phyloP scores from a whole-genome alignment of 2,113 vertebrate species.

The Mustela lutreola region DNA sequence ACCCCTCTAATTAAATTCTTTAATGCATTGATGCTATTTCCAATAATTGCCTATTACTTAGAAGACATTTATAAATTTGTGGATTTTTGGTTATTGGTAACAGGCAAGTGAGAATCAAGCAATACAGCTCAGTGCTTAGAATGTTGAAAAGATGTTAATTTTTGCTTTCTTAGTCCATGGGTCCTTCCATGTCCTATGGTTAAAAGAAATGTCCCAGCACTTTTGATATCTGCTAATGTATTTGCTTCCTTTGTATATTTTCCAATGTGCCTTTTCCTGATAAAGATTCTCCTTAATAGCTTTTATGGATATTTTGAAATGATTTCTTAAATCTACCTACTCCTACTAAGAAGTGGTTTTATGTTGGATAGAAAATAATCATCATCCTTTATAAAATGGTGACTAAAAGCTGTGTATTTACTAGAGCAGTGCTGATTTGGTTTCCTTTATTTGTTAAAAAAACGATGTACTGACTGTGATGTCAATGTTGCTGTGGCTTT shows the following conservation, averaged over 20 bases:
- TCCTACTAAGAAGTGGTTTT: background rate
- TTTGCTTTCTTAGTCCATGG: background rate
- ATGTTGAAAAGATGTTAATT: background rate
- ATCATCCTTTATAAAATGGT: background rate
- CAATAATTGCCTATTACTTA: background rate
- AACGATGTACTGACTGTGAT: background rate
- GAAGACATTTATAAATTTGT: background rate
- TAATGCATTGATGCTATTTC: background rate
- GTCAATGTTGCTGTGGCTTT: background rate
- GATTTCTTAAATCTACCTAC: background rate
- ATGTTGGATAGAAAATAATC: background rate
- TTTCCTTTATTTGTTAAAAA: background rate
- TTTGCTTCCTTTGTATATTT: background rate
- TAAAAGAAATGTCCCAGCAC: background rate
- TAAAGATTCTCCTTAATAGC: background rate
- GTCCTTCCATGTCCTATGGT: background rate
- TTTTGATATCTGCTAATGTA: background rate
- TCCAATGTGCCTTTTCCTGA: background rate
- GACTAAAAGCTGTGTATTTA: background rate
- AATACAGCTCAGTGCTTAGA: background rate
- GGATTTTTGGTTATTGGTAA: background rate
- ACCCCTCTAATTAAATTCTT: background rate
- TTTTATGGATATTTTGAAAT: constrained; percentile 23
- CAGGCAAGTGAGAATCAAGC: background rate
- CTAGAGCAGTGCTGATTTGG: background rate